Evolutionary conservation across 2,888 invertebrate species (phyloP).

Genomic region (Litoditis marina): DNA sequence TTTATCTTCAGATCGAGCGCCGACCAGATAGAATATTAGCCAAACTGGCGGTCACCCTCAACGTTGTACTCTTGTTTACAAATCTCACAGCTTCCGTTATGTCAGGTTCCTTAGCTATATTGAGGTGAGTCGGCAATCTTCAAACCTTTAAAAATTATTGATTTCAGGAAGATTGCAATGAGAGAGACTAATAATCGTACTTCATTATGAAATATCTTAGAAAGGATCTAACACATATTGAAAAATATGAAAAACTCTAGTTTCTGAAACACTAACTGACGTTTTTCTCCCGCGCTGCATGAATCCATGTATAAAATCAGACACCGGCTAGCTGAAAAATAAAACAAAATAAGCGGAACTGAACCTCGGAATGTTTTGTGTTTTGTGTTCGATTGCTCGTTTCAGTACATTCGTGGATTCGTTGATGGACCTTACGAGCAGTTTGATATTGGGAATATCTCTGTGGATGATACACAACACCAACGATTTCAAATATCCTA

Average conservation of each 20-base stretch:
- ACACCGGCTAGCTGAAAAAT: not conserved
- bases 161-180: not conserved
- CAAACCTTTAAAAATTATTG: conserved; percentile 5
- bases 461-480: conserved; percentile 51
- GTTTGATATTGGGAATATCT: conserved; percentile 61
- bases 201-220: too few relatives aligned
- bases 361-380: too few relatives aligned
- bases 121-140: conserved; percentile 64
- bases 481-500: conserved; percentile 54
- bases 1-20: conserved; percentile 26
- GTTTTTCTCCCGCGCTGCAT: too few relatives aligned
- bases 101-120: conserved; percentile 65
- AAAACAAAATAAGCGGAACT: too few relatives aligned
- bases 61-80: conserved; percentile 49
- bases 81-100: conserved; percentile 63
- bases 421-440: conserved; percentile 64
- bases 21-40: conserved; percentile 45
- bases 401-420: conserved; percentile 66
- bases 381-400: too few relatives aligned
- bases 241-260: too few relatives aligned
- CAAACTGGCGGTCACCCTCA: conserved; percentile 44
- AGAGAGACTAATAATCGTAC: too few relatives aligned
- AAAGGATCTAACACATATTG: too few relatives aligned
- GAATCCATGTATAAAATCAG: not conserved
- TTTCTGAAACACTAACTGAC: too few relatives aligned